Evolutionary conservation across 2,888 invertebrate genomes (phyloP), one percentile per base, ranked within the genome.

Genomic region (Dryococelus australis): DNA sequence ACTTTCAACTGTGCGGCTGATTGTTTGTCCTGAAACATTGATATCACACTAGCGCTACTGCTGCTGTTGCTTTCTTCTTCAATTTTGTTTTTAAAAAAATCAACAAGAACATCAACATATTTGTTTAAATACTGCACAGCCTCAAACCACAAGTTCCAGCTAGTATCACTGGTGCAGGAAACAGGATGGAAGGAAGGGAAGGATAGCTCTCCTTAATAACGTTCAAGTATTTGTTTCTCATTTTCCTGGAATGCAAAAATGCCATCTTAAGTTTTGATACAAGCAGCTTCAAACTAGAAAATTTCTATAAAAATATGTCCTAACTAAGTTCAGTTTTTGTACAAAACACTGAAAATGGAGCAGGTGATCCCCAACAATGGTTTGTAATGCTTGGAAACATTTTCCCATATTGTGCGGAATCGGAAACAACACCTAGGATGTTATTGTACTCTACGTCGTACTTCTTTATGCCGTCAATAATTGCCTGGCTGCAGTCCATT

Each of bases 361-460:
- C 43, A 85, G 9, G 78, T 86, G 65, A 3, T 53, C 86, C 12
- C 53, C 86, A 26, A 86, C 78, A 20, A 86, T 28, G 4, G 86
- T 86, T 28, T 65, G 27, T 53, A 86, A 13, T 27, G 78, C 78
- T 43, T 28, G 78, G 13, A 86, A 78, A 28, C 6, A n/a, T 65
- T 65, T 65, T n/a, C 13, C 10, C 13, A n/a, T n/a, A 47, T 85
- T 5, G 4, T n/a, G 43, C 4, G 2, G n/a, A 26, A 65, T 85
- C 85, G 20, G 85, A 85, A 26, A 85, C 65, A 43, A 85, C 4
- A 26, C 85, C 47, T 20, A 85, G 47, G 43, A 86, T 20, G 27
- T 47, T 47, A 65, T 16, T 16, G 20, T 65, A 65, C 65, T 65
- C 24, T 3, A 65, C 6, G n/a, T 20, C 65, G 1, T 65, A 65